Conservation (phyloP, 1,140 invertebrate species). For the Cardiocondyla obscurior region DNA sequence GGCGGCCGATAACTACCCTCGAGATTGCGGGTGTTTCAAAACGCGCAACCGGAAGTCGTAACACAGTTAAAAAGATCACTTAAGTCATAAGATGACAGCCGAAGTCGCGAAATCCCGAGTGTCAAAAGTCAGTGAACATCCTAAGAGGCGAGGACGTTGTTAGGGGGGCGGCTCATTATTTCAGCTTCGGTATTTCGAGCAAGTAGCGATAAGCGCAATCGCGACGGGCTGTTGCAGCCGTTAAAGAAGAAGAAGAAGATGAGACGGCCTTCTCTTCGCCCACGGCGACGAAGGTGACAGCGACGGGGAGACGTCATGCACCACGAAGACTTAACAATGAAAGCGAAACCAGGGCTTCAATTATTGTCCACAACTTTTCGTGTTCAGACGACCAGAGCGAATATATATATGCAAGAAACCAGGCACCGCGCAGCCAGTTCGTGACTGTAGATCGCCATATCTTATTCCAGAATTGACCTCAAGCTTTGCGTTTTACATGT, state of each 20-base stretch:
- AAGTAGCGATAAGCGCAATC: constrained; percentile 1
- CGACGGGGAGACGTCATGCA: constrained; percentile 73
- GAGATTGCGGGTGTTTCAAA: constrained; percentile 6
- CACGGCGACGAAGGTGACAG: constrained; percentile 55
- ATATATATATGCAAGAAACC: constrained; percentile 80
- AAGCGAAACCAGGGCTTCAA: constrained; percentile 81
- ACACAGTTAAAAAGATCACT: neutral
- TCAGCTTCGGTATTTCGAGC: constrained; percentile 53
- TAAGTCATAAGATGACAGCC: neutral
- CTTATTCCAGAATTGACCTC: neutral
- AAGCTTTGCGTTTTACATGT: neutral
- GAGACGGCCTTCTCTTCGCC: constrained; percentile 44
- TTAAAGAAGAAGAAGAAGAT: neutral
- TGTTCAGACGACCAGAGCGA: constrained; percentile 69
- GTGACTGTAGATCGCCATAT: constrained; percentile 20
- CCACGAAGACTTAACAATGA: constrained; percentile 79
- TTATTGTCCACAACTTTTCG: constrained; percentile 76
- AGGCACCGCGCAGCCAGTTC: constrained; percentile 61
- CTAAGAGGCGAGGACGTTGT: constrained; percentile 61
- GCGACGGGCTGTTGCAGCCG: neutral
- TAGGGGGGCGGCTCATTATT: constrained; percentile 71
- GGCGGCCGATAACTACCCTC: neutral
- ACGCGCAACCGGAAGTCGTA: neutral
- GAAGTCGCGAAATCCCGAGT: constrained; percentile 10
- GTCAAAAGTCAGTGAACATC: constrained; percentile 51